These are phyloP conservation scores for Cosmia pyralina DNA, from an alignment of 2,888 invertebrate species.

Conservation along the genomic window DNA sequence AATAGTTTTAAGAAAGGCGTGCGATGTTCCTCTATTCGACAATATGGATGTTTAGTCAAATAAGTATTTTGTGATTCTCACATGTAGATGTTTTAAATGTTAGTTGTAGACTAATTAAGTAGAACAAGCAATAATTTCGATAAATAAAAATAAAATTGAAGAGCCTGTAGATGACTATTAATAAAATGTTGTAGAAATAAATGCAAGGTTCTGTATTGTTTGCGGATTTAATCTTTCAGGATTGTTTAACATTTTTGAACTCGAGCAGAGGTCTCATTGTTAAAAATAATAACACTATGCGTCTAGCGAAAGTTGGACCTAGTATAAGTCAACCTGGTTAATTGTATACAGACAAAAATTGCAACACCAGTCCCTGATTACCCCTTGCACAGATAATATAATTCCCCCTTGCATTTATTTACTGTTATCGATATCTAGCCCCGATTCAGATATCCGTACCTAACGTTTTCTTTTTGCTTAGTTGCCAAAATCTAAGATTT, in stretches of 20 bases:
- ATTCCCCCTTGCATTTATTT: no score
- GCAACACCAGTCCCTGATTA: no score
- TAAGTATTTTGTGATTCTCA: constrained; percentile 71
- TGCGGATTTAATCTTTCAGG: not conserved
- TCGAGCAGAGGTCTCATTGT: not conserved
- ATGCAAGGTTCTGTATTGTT: not conserved
- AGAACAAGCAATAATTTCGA: constrained; percentile 44
- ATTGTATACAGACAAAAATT: no score
- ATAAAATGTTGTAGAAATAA: constrained; percentile 12
- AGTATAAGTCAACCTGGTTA: not conserved
- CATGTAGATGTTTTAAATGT: constrained; percentile 59
- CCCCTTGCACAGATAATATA: no score
- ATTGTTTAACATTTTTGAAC: not conserved
- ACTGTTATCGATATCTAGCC: no score
- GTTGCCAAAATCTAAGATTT: no score
- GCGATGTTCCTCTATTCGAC: constrained; percentile 86
- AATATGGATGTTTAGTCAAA: constrained; percentile 76
- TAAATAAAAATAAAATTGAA: not conserved
- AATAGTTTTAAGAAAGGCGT: constrained; percentile 59
- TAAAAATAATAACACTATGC: not conserved
- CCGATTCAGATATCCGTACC: no score
- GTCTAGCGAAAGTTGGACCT: not conserved
- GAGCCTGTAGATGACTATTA: constrained; percentile 10
- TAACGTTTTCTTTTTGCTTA: no score
- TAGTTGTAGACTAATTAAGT: constrained; percentile 52